phyloP scores from a whole-genome alignment of 2,113 vertebrate species.

The Cyanocitta stelleri region DNA sequence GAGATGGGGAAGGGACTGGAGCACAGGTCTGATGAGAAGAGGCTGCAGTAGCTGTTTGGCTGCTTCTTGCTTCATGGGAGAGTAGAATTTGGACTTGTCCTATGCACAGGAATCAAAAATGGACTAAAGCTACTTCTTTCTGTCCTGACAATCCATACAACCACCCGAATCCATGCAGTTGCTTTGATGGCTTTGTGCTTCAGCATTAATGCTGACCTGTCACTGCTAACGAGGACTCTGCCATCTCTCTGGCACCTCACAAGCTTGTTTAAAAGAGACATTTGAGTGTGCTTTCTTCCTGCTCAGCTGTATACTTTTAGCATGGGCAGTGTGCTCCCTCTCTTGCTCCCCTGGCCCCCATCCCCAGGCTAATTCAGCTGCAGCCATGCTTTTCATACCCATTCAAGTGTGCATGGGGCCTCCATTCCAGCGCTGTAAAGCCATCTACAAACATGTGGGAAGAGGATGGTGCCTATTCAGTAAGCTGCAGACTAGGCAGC shows the following conservation, averaged over 20 bases:
- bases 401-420: slow-evolving; percentile 53
- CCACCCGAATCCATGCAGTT: neutral
- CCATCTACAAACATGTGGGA: slow-evolving; percentile 37
- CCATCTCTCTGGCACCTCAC: neutral
- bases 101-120: neutral
- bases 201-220: neutral
- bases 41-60: neutral
- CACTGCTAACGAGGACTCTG: neutral
- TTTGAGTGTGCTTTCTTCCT: neutral
- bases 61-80: neutral
- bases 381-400: slow-evolving; percentile 51
- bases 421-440: neutral
- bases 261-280: neutral
- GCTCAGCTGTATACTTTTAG: neutral
- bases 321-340: neutral
- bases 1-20: neutral
- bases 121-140: neutral
- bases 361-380: slow-evolving; percentile 9
- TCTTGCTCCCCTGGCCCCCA: neutral
- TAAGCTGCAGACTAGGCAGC: slow-evolving; percentile 61
- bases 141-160: neutral
- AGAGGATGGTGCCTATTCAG: slow-evolving; percentile 60
- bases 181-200: neutral
- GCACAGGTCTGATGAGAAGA: neutral
- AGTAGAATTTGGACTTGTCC: neutral